Percentiles rank a stretch among this genome's conserved stretches.
phyloP scores from a whole-genome alignment of 2,888 invertebrate genomes.

The Apodemia hepburni region DNA sequence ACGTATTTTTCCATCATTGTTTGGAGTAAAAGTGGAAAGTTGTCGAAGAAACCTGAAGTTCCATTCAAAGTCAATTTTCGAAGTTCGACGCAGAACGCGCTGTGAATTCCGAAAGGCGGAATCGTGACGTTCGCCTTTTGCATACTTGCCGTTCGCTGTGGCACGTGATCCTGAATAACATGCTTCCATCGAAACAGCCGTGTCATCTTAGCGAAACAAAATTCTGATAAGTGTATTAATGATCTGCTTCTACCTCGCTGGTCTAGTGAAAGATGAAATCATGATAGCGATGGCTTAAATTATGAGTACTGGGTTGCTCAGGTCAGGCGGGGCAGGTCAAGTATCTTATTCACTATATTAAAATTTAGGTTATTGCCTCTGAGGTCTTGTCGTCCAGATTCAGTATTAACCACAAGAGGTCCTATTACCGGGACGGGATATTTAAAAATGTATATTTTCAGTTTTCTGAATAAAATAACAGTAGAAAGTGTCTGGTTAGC shows the following conservation, averaged over 20 bases:
- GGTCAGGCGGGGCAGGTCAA: too few relatives aligned
- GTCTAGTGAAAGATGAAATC: neutral
- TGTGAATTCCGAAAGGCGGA: conserved; percentile 41
- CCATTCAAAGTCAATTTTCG: conserved; percentile 69
- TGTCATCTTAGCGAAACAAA: conserved; percentile 24
- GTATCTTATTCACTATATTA: too few relatives aligned
- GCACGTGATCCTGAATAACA: conserved; percentile 41
- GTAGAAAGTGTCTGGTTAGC: too few relatives aligned
- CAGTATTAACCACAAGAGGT: too few relatives aligned
- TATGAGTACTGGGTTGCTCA: too few relatives aligned
- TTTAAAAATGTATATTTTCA: too few relatives aligned
- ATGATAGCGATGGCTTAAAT: neutral
- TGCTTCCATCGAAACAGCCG: conserved; percentile 28
- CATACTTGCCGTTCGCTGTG: conserved; percentile 47
- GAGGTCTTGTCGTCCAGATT: too few relatives aligned
- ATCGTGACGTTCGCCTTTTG: conserved; percentile 41
- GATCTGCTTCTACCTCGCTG: neutral
- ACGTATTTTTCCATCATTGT: conserved; percentile 35
- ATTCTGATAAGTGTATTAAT: conserved; percentile 27
- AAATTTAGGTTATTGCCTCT: too few relatives aligned
- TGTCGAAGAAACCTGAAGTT: conserved; percentile 52
- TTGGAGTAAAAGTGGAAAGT: conserved; percentile 59
- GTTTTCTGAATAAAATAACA: too few relatives aligned
- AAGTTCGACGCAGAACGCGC: conserved; percentile 56
- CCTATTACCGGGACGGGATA: too few relatives aligned